Conservation (phyloP, 2,797 vertebrate species). For the Enteromius afrohamiltoni region DNA sequence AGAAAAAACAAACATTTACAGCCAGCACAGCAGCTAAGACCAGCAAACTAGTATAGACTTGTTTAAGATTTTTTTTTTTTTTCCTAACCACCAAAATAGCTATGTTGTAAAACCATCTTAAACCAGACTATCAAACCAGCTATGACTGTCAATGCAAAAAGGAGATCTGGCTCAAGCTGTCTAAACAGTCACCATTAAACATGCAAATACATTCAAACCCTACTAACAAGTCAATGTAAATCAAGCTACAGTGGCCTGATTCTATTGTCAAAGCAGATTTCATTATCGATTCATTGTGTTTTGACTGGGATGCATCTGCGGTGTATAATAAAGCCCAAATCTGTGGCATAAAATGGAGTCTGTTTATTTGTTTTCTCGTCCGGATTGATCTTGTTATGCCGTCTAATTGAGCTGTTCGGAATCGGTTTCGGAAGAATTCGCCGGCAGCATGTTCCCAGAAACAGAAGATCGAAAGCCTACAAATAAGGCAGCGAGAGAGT, state of each 20-base stretch:
- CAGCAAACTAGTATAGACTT: neutral
- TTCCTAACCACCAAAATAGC: neutral
- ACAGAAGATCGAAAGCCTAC: neutral
- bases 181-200: neutral
- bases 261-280: slow-evolving; percentile 29
- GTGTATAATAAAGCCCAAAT: slow-evolving; percentile 73
- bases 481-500: slow-evolving; percentile 20
- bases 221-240: slow-evolving; percentile 20
- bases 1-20: neutral
- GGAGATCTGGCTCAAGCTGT: neutral
- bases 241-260: slow-evolving; percentile 36
- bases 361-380: slow-evolving; percentile 62
- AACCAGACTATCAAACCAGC: neutral
- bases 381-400: slow-evolving; percentile 55
- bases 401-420: slow-evolving; percentile 70
- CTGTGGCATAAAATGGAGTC: slow-evolving; percentile 69
- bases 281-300: slow-evolving; percentile 22
- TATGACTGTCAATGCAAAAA: neutral
- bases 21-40: neutral
- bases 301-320: slow-evolving; percentile 2
- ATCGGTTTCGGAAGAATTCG: slow-evolving; percentile 67
- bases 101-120: neutral
- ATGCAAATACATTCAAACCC: slow-evolving; percentile 27
- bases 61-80: neutral
- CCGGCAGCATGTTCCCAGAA: slow-evolving; percentile 54